Evolutionary conservation across 2,113 vertebrate genomes (phyloP).

Genomic region (Herpailurus yagouaroundi): DNA sequence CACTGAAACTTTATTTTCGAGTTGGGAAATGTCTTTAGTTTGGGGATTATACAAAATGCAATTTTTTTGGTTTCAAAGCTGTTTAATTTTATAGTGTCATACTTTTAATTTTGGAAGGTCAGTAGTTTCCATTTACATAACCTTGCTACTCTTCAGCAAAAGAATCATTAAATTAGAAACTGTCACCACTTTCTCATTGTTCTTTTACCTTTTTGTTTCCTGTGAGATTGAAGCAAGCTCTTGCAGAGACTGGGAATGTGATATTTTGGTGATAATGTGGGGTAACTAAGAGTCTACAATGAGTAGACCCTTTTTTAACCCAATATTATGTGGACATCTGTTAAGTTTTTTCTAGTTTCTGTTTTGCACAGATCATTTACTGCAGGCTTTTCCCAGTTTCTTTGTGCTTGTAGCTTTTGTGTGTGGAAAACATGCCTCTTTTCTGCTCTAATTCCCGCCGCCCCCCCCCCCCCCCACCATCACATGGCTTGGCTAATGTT

Average conservation of each 20-base stretch:
- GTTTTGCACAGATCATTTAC: conserved; percentile 41
- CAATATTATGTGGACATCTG: conserved; percentile 41
- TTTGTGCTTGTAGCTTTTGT: conserved; percentile 51
- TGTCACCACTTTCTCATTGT: conserved; percentile 38
- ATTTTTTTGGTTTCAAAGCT: background rate
- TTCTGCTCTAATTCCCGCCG: background rate
- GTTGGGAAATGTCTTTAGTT: background rate
- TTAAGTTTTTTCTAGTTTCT: conserved; percentile 53
- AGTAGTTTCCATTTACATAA: conserved; percentile 36
- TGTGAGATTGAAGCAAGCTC: conserved; percentile 23
- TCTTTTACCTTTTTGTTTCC: conserved; percentile 57
- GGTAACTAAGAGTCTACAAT: conserved; percentile 39
- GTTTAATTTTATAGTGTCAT: conserved; percentile 12
- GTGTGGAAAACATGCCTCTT: conserved; percentile 39
- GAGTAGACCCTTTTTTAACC: conserved; percentile 29
- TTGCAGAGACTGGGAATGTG: conserved; percentile 15
- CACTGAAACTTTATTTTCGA: background rate
- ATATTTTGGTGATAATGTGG: conserved; percentile 34
- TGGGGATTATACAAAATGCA: conserved; percentile 28
- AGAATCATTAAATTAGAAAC: conserved; percentile 21
- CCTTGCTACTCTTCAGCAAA: conserved; percentile 31
- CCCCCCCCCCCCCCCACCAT: background rate
- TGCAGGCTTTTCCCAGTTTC: background rate
- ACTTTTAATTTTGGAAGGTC: conserved; percentile 43
- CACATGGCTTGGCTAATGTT: background rate